These are phyloP conservation scores for Suncus etruscus DNA, from an alignment of 2,113 vertebrate species.

Conservation along the genomic window DNA sequence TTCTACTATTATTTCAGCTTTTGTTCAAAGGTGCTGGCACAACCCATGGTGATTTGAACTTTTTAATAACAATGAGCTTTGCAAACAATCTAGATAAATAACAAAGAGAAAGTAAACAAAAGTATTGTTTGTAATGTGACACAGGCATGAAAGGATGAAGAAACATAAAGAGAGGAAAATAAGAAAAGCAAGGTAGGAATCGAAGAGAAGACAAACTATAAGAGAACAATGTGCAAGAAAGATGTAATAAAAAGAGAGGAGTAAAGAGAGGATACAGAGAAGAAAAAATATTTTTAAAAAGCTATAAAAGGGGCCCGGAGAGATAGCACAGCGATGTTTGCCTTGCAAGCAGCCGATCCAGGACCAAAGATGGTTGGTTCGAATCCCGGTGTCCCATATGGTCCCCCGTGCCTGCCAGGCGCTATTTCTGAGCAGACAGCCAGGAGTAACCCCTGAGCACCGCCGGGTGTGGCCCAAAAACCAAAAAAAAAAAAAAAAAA, in stretches of 20 bases:
- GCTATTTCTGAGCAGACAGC: no score
- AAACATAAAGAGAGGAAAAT: background rate
- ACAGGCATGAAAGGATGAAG: background rate
- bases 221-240: background rate
- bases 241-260: background rate
- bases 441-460: no score
- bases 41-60: background rate
- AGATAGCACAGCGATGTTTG: no score
- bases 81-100: background rate
- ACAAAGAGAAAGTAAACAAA: background rate
- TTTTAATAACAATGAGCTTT: conserved; percentile 4
- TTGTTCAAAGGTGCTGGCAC: background rate
- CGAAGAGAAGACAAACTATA: no score
- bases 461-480: no score
- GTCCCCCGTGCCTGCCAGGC: no score
- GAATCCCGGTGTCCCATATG: no score
- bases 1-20: background rate
- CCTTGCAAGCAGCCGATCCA: no score
- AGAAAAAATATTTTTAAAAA: no score
- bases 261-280: background rate
- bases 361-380: no score
- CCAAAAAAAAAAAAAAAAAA: no score
- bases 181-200: background rate
- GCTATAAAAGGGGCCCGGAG: background rate
- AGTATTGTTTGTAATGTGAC: background rate